Percentiles rank a stretch among this genome's conserved stretches.
Conservation (phyloP, 1,140 invertebrate species). For the roundworm (Caenorhabditis elegans) region WBcel235 BX284606.5:5268001-5268500, state of each 20-base stretch:
- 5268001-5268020: too few relatives aligned
- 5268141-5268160: too few relatives aligned
- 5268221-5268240: constrained; percentile 6
- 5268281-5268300: background rate
- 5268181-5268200: background rate
- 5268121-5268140: too few relatives aligned
- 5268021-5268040: too few relatives aligned
- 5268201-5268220: background rate
- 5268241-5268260: constrained; percentile 9
- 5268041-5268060: too few relatives aligned
- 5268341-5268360: constrained; percentile 27
- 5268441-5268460: background rate
- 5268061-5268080: too few relatives aligned
- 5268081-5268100: too few relatives aligned
- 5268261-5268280: constrained; percentile 15
- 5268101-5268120: too few relatives aligned
- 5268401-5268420: constrained; percentile 20
- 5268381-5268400: background rate
- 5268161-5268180: too few relatives aligned
- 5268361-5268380: constrained; percentile 30
- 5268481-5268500: background rate
- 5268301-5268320: constrained; percentile 14
- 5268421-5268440: constrained; percentile 19
- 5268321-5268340: constrained; percentile 20
- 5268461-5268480: background rate